Evolutionary conservation across 2,888 invertebrate genomes (phyloP), one percentile per base, ranked within the genome.

Genomic region (Tetranychus piercei): DNA sequence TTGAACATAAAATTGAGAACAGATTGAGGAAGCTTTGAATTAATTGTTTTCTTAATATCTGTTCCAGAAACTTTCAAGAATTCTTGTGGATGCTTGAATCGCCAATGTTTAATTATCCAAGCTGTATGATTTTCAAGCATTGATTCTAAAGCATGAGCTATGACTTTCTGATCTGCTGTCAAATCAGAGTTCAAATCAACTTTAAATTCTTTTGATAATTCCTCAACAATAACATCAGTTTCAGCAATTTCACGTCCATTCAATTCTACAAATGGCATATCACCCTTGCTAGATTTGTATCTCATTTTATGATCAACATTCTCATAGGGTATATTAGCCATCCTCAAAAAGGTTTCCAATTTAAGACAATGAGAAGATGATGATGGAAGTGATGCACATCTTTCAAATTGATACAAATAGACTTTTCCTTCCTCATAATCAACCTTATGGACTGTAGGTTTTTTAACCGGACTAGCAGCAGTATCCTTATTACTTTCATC

Each of bases 191-290:
- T 94, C 79, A 92, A 85, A 81, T 94, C 90, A 95, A 93, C 81
- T 80, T 87, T 88, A 82, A 89, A 91, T 81, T 89, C 89, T 81
- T 89, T 88, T 70, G 90, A 87, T 76, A 95, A 85, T 81, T 92
- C 91, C 81, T 91, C 90, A 80, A 95, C 89, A 81, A 94, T 93
- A 80, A 92, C 88, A 78, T 90, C 87, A 81, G 92, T 92, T 84
- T 95, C 95, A 72, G 93, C 90, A 79, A 94, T 89, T 84, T 95
- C 93, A 81, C 92, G 91, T 70, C 94, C 95, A 82, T 96, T 95
- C 77, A 95, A 83, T 83, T 95, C 94, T 79, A 96, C 87, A 85
- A 95, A 96, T 64, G 95, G 96, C 80, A 95, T 85, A 83, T 91
- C 92, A 72, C 94, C 94, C 83, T 94, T 94, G 20, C 69, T 69